These are phyloP conservation scores for Anableps anableps DNA, from an alignment of 2,797 vertebrate species.

Conservation along the genomic window DNA sequence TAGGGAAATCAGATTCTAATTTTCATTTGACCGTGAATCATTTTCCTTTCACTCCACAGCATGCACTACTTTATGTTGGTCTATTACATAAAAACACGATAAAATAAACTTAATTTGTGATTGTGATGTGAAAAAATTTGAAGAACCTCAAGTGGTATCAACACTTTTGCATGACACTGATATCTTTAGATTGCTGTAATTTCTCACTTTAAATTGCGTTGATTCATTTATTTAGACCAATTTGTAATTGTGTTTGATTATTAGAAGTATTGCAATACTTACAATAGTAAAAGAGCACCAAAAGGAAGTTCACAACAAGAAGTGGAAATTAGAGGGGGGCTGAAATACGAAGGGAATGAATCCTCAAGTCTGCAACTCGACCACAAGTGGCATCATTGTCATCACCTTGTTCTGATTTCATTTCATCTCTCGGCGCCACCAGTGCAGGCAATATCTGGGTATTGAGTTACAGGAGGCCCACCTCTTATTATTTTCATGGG, in stretches of 20 bases:
- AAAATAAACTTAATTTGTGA: too few species aligned
- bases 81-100: too few species aligned
- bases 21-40: too few species aligned
- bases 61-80: too few species aligned
- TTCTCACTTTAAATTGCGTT: background rate
- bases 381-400: conserved; percentile 83
- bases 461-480: conserved; percentile 80
- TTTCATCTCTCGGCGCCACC: conserved; percentile 83
- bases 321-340: conserved; percentile 25
- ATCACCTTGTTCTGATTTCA: conserved; percentile 86
- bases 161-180: too few species aligned
- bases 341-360: conserved; percentile 60
- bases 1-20: too few species aligned
- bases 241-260: conserved; percentile 10
- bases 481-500: conserved; percentile 82
- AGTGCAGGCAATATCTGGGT: conserved; percentile 71
- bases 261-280: conserved; percentile 23
- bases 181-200: background rate
- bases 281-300: conserved; percentile 31
- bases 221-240: background rate
- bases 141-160: too few species aligned
- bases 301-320: conserved; percentile 35
- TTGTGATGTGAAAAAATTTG: too few species aligned
- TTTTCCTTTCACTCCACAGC: too few species aligned
- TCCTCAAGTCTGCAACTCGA: conserved; percentile 74